Evolutionary conservation across 2,113 vertebrate genomes (phyloP).

Genomic region (Charina bottae): DNA sequence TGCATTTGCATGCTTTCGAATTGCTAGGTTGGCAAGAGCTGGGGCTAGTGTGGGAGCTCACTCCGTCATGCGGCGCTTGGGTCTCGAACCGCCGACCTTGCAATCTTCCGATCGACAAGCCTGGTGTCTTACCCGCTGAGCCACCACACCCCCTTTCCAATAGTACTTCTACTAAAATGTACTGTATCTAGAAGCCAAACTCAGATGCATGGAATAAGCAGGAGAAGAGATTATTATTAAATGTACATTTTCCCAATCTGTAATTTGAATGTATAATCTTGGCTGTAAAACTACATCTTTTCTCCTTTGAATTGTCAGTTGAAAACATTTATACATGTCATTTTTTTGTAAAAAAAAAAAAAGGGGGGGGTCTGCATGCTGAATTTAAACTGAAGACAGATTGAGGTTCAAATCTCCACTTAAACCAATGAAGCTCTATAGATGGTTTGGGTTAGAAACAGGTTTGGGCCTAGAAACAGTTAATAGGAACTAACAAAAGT

Average conservation of each 20-base stretch:
- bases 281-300: neutral
- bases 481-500: neutral
- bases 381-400: neutral
- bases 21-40: no score
- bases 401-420: neutral
- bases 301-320: neutral
- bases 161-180: neutral
- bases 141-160: no score
- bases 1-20: no score
- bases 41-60: no score
- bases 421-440: neutral
- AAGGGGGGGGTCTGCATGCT: neutral
- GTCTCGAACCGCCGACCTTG: no score
- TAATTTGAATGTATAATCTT: neutral
- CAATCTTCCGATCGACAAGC: no score
- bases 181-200: neutral
- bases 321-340: neutral
- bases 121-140: no score
- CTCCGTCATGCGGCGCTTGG: no score
- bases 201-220: neutral
- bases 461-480: neutral
- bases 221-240: neutral
- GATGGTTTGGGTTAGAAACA: no score
- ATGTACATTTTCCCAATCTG: neutral
- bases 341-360: no score